Evolutionary conservation across 2,797 vertebrate species (phyloP).

Genomic region (Syngnathus rostellatus): DNA sequence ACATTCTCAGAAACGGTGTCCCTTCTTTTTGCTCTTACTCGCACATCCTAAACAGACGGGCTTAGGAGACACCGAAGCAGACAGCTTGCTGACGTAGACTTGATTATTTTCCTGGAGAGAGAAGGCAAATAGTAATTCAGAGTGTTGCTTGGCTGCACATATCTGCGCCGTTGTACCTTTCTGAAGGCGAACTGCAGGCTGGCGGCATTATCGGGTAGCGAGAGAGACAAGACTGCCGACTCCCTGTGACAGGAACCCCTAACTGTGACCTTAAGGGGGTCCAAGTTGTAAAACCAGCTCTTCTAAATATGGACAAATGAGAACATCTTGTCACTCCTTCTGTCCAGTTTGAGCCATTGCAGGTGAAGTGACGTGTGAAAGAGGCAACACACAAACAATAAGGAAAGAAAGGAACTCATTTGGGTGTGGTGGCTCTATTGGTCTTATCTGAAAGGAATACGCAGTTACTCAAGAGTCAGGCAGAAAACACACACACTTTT

Average conservation of each 20-base stretch:
- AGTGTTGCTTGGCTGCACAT: no score
- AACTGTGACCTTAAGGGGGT: constrained; percentile 55
- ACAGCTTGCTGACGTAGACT: constrained; percentile 65
- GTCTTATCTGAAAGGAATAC: background rate
- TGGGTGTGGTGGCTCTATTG: background rate
- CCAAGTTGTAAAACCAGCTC: constrained; percentile 66
- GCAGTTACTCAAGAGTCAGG: background rate
- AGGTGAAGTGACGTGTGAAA: background rate
- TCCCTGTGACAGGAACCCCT: constrained; percentile 64
- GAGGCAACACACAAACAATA: background rate
- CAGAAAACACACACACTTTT: background rate
- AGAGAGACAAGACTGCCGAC: constrained; percentile 63
- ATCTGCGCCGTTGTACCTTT: constrained; percentile 63
- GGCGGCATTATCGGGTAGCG: constrained; percentile 54
- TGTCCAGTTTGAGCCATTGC: background rate
- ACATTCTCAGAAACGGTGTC: background rate
- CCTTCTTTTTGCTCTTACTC: constrained; percentile 33
- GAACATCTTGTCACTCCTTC: background rate
- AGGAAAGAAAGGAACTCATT: background rate
- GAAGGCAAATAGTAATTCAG: background rate
- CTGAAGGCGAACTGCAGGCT: constrained; percentile 73
- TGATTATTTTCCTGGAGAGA: constrained; percentile 47
- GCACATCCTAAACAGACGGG: constrained; percentile 62
- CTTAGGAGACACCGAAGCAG: constrained; percentile 49
- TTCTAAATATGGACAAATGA: constrained; percentile 48